Evolutionary conservation across 1,140 invertebrate species (phyloP), one percentile per base, ranked within the genome.

Genomic region (Olivierus martensii): DNA sequence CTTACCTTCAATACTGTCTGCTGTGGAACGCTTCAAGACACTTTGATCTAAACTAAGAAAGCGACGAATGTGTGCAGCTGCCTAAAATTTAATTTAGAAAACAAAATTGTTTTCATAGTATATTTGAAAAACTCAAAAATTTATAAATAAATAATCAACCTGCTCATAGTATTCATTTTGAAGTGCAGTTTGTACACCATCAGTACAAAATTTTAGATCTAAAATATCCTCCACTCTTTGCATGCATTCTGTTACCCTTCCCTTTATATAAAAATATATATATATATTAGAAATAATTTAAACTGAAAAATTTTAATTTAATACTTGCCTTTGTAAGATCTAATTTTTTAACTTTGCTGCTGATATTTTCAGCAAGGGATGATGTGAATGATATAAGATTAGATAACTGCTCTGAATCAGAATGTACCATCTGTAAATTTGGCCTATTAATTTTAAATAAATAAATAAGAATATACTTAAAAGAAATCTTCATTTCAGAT

Each of bases 21-120:
- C 56, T 35, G 51, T 35, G 7, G 50, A 61, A 34, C 21, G 54
- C 44, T 57, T 52, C n/a, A 98, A 70, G 17, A 95, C 77, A 52
- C 83, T 81, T 63, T 92, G 87, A 73, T 98, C 94, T 78, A 99
- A 89, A 47, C 85, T 83, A 22, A 98, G 73, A 70, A 94, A 99
- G 45, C 94, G 75, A 63, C 95, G 87, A 45, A 99, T 84, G 67
- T 97, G 92, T 14, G 80, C 87, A 17, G 94, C 92, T 55, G 91
- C 94, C 72, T 93, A 83, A 0, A 50, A 39, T 7, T 17, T 12
- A 15, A 39, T 7, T 17, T 12, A 15, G 14, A n/a, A 55, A 37
- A 46, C 4, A 34, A 46, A 22, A 21, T 12, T n/a, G 14, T 46
- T 12, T 28, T n/a, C 15, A 2, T 9, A 28, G 28, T 28, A 28